Base-by-base conservation (phyloP, 2,888 invertebrate species). In the Dryomyza anilis region DNA sequence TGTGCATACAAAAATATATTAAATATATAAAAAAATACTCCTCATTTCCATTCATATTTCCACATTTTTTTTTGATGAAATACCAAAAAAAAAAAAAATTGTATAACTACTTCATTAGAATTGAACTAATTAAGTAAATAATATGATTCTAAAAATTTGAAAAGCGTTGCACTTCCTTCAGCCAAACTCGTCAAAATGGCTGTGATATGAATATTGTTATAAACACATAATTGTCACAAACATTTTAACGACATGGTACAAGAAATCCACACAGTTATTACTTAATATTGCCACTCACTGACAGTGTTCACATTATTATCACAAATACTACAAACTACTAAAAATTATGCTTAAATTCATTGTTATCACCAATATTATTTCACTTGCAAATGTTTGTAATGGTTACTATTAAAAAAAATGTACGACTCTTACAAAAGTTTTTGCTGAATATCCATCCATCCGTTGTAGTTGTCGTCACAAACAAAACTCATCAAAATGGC, bases 131-230 rank as follows among this genome's bases (percentile, higher is more conserved):
- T 39, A 39, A 16, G 16, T 14, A 5, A 16, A 46, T 19, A 21
- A 19, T 48, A 50, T n/a, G 25, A 21, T 14, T 25, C 5, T 27
- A 8, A 1, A 16, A 43, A 43, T 4, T 29, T 50, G n/a, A 7
- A 23, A 27, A 52, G 19, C 72, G 77, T 75, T 76, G 80, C 74
- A 69, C 73, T 76, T 79, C 81, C 80, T 80, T 75, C 76, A 76
- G 79, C 78, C 81, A 79, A 82, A 82, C 82, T 82, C 82, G 82
- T 82, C 82, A 82, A 81, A 81, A 81, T 81, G 81, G 81, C 82
- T 81, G 81, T 81, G 81, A 82, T 82, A 82, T 81, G 81, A 78
- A 72, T 73, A 68, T 70, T 65, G 66, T 65, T 66, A 58, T 67
- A 48, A 25, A 53, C 50, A 78, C 78, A 79, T 75, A 78, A 75